A percentile compares a stretch with the other conserved stretches of the same genome.
phyloP scores from a whole-genome alignment of 2,888 invertebrate genomes.

The Drosophila monieri region DNA sequence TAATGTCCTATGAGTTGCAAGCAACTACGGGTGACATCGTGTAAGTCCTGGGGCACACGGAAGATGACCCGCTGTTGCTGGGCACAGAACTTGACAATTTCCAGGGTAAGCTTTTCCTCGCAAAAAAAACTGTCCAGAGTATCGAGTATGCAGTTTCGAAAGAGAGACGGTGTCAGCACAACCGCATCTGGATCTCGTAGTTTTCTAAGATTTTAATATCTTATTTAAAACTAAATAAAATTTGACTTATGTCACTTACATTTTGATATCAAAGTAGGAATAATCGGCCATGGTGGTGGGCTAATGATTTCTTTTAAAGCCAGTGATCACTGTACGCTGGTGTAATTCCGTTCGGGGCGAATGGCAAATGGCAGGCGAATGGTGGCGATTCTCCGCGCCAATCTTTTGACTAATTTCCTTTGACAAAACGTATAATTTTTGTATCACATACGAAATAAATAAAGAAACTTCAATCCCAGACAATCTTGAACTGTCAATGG shows the following conservation, averaged over 20 bases:
- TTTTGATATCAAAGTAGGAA: constrained; percentile 85
- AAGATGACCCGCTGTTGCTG: constrained; percentile 85
- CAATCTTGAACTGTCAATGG: constrained; percentile 85
- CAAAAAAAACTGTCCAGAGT: constrained; percentile 86
- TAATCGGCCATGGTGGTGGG: constrained; percentile 81
- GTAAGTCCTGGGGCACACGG: constrained; percentile 85
- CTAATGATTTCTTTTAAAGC: background rate
- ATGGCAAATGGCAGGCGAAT: constrained; percentile 13
- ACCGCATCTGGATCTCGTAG: constrained; percentile 82
- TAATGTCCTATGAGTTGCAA: constrained; percentile 85
- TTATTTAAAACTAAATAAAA: background rate
- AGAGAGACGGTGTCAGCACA: constrained; percentile 84
- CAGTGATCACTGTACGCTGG: background rate
- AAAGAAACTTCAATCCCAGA: constrained; percentile 52
- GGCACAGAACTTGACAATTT: constrained; percentile 86
- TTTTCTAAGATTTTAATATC: constrained; percentile 81
- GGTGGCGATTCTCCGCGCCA: constrained; percentile 8
- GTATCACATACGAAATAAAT: constrained; percentile 2
- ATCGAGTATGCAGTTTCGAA: constrained; percentile 86
- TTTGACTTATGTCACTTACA: constrained; percentile 84
- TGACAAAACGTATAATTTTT: background rate
- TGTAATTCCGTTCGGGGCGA: constrained; percentile 18
- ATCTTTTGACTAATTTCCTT: constrained; percentile 26
- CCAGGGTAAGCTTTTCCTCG: constrained; percentile 85
- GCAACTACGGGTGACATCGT: constrained; percentile 86